A percentile compares a stretch with the other conserved stretches of the same genome.
Conservation (phyloP, 2,113 vertebrate genomes). For the Asarcornis scutulata region DNA sequence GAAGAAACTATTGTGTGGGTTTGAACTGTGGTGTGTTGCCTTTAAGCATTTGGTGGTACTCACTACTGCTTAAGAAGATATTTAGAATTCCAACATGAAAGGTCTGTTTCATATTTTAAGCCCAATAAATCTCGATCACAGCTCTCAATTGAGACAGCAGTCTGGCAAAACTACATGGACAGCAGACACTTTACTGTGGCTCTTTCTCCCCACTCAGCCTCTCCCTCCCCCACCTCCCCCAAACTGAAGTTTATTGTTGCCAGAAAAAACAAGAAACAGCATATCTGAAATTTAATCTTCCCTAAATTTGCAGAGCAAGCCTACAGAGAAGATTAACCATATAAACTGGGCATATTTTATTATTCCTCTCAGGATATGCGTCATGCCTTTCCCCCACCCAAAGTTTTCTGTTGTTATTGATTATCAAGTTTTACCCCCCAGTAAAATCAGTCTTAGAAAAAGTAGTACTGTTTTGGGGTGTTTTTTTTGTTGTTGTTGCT, state of each 20-base stretch:
- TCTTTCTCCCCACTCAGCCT: conserved; percentile 43
- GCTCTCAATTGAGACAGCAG: conserved; percentile 65
- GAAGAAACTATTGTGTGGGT: conserved; percentile 22
- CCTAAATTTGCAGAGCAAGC: conserved; percentile 55
- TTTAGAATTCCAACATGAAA: conserved; percentile 77
- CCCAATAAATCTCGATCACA: conserved; percentile 72
- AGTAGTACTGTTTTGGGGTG: neutral
- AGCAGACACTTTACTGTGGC: conserved; percentile 60
- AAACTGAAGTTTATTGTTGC: conserved; percentile 48
- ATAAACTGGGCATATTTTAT: conserved; percentile 6
- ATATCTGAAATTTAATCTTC: conserved; percentile 67
- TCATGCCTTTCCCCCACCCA: neutral
- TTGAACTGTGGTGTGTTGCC: conserved; percentile 67
- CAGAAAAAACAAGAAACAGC: conserved; percentile 69
- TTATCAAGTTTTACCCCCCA: neutral
- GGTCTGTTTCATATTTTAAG: conserved; percentile 73
- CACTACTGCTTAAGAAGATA: conserved; percentile 72
- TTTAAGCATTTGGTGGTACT: conserved; percentile 65
- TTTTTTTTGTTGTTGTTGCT: neutral
- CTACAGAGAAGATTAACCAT: conserved; percentile 31
- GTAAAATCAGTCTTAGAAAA: neutral
- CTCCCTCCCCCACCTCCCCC: conserved; percentile 27
- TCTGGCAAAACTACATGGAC: conserved; percentile 68
- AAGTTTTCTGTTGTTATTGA: neutral
- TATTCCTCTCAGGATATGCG: neutral